Conservation (phyloP, 2,888 invertebrate species). For the Sarcophaga variegata region DNA sequence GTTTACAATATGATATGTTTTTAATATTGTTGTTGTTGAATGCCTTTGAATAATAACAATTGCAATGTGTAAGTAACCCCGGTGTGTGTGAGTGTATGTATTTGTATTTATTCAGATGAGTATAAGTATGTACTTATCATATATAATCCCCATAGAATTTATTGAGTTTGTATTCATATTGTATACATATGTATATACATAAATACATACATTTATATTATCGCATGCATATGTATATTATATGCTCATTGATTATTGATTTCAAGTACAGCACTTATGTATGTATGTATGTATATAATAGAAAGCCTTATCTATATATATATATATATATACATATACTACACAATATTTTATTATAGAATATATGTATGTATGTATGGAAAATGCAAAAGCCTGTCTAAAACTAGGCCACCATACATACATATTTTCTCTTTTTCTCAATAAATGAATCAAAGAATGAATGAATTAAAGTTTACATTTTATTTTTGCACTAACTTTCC, state of each 20-base stretch:
- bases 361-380: background rate
- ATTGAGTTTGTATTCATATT: too few relatives aligned
- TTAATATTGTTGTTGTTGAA: background rate
- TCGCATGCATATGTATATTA: too few relatives aligned
- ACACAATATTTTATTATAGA: too few relatives aligned
- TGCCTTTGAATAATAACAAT: background rate
- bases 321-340: too few relatives aligned
- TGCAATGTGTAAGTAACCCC: background rate
- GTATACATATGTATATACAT: too few relatives aligned
- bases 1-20: background rate
- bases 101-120: too few relatives aligned
- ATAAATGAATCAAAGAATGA: too few relatives aligned
- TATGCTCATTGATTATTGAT: too few relatives aligned
- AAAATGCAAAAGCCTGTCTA: background rate
- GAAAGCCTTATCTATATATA: background rate
- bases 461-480: too few relatives aligned
- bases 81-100: too few relatives aligned
- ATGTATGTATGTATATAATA: background rate
- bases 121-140: background rate
- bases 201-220: too few relatives aligned
- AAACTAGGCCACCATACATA: background rate
- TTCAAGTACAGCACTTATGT: background rate
- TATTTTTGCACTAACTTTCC: too few relatives aligned
- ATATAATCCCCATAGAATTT: background rate
- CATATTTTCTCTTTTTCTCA: background rate